These are phyloP conservation scores for Augiades crinisus DNA, from an alignment of 2,888 invertebrate genomes.

Conservation along the genomic window DNA sequence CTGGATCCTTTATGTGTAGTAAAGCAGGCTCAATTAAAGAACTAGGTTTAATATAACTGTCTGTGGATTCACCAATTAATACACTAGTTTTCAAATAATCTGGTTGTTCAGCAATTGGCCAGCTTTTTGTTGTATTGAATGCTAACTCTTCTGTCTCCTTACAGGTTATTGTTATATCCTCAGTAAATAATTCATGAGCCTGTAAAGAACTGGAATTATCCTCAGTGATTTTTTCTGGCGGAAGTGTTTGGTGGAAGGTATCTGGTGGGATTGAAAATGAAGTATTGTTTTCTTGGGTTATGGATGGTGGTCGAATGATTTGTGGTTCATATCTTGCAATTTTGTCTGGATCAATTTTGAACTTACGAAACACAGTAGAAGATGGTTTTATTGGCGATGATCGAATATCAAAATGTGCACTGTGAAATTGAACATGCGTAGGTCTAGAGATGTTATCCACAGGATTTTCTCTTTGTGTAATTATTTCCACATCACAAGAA, in stretches of 20 bases:
- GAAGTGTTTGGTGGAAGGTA: too few relatives aligned
- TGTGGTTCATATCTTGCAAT: constrained; percentile 60
- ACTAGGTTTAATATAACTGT: constrained; percentile 55
- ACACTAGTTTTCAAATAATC: constrained; percentile 43
- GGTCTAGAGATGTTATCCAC: constrained; percentile 39
- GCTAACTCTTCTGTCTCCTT: constrained; percentile 49
- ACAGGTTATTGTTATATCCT: constrained; percentile 46
- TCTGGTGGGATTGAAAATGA: constrained; percentile 11
- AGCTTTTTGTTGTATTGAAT: constrained; percentile 45
- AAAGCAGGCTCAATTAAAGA: constrained; percentile 55
- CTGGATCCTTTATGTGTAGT: constrained; percentile 48
- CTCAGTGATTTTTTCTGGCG: neutral
- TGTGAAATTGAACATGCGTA: constrained; percentile 60
- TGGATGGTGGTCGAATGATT: constrained; percentile 54
- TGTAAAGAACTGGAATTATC: constrained; percentile 8
- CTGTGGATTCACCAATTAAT: constrained; percentile 50
- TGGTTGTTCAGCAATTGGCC: constrained; percentile 33
- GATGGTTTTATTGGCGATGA: constrained; percentile 72
- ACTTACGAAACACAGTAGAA: constrained; percentile 64
- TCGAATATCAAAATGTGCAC: constrained; percentile 70
- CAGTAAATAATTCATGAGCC: constrained; percentile 51
- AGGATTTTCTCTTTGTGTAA: constrained; percentile 27
- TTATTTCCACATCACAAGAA: constrained; percentile 16
- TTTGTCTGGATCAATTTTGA: constrained; percentile 67
- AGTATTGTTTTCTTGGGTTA: constrained; percentile 35